phyloP scores from a whole-genome alignment of 1,140 invertebrate genomes.

The Sesamia nonagrioides region DNA sequence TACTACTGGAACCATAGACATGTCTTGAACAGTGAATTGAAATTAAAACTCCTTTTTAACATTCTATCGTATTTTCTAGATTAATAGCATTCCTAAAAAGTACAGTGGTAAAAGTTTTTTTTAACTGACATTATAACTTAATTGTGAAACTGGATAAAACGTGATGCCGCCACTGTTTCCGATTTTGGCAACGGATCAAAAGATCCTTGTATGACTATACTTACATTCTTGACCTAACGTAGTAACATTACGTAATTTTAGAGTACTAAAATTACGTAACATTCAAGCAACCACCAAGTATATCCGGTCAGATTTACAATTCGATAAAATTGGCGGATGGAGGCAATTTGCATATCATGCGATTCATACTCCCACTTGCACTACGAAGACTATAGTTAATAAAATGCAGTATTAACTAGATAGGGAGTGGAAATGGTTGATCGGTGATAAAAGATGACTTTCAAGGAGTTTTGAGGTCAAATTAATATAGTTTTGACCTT shows the following conservation, averaged over 20 bases:
- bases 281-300: background rate
- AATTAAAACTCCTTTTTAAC: too few species aligned
- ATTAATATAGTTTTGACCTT: background rate
- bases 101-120: too few species aligned
- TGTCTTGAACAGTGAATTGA: too few species aligned
- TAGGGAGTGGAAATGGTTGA: background rate
- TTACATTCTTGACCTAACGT: background rate
- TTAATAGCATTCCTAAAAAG: too few species aligned
- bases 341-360: constrained; percentile 54
- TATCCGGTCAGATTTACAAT: background rate
- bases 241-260: background rate
- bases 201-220: too few species aligned
- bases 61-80: too few species aligned
- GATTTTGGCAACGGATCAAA: too few species aligned
- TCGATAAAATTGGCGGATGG: constrained; percentile 47
- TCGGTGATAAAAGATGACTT: background rate
- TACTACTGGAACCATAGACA: too few species aligned
- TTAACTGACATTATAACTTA: too few species aligned
- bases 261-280: background rate
- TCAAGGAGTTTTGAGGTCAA: background rate
- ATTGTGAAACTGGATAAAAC: too few species aligned
- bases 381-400: background rate
- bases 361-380: constrained; percentile 38
- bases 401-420: constrained; percentile 37
- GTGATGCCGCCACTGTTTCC: too few species aligned